These are phyloP conservation scores for Temnothorax curvispinosus DNA, from an alignment of 1,140 invertebrate species.

Conservation along the genomic window DNA sequence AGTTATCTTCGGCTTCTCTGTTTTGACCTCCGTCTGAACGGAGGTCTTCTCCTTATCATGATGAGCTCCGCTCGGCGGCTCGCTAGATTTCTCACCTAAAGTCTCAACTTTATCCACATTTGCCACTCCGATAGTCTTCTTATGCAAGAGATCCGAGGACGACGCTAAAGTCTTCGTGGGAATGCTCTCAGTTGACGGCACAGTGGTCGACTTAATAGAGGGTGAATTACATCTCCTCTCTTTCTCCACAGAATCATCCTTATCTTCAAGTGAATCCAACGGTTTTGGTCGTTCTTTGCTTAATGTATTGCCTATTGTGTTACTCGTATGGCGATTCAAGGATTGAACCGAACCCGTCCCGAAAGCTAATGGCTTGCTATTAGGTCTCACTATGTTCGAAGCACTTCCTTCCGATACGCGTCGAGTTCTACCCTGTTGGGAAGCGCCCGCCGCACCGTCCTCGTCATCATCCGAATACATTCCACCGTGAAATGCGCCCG, in stretches of 20 bases:
- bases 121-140: constrained; percentile 22
- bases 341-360: constrained; percentile 60
- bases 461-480: constrained; percentile 88
- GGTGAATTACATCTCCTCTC: constrained; percentile 75
- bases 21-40: constrained; percentile 10
- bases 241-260: constrained; percentile 67
- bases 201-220: constrained; percentile 13
- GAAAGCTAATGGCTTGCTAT: constrained; percentile 64
- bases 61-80: not conserved
- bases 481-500: constrained; percentile 92
- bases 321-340: constrained; percentile 70
- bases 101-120: constrained; percentile 45
- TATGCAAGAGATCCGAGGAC: constrained; percentile 61
- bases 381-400: constrained; percentile 63
- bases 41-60: not conserved
- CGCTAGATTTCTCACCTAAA: constrained; percentile 4
- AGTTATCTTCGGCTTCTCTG: constrained; percentile 34
- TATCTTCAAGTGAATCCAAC: constrained; percentile 74
- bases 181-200: constrained; percentile 40
- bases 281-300: constrained; percentile 76
- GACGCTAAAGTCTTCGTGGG: constrained; percentile 63
- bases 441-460: constrained; percentile 73
- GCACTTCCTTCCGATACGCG: constrained; percentile 82
- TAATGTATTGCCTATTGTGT: constrained; percentile 51
- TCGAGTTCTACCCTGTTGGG: constrained; percentile 75